phyloP scores from a whole-genome alignment of 2,113 vertebrate species.

The Chaetodon auriga region DNA sequence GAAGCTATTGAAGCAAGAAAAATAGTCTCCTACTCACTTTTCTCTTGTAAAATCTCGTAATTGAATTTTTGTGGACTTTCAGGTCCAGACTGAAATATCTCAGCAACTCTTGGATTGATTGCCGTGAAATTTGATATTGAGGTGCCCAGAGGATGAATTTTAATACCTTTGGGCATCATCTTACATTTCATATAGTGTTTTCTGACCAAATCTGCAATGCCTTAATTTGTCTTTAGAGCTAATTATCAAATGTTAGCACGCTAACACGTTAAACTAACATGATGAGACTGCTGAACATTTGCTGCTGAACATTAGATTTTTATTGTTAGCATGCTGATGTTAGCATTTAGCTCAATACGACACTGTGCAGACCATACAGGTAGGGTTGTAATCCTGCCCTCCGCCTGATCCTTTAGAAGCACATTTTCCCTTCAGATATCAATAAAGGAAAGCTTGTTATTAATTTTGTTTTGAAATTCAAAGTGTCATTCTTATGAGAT shows the following conservation, averaged over 20 bases:
- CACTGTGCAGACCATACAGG: not conserved
- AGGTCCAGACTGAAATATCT: not conserved
- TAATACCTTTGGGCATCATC: not conserved
- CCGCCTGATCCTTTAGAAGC: not conserved
- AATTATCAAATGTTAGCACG: not conserved
- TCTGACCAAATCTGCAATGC: not conserved
- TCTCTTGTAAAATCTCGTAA: not conserved
- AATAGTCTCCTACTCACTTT: not conserved
- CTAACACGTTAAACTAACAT: not conserved
- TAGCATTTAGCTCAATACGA: not conserved
- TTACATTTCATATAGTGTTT: not conserved
- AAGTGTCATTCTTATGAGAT: not conserved
- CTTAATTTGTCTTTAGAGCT: not conserved
- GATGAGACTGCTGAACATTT: not conserved
- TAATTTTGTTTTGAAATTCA: not conserved
- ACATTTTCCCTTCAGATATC: not conserved
- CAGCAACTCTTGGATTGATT: not conserved
- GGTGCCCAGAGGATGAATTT: not conserved
- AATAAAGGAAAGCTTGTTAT: not conserved
- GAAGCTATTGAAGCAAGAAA: conserved; percentile 3
- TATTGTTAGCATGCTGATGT: not conserved
- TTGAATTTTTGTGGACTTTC: not conserved
- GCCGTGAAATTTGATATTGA: not conserved
- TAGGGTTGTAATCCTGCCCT: not conserved
- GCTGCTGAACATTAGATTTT: not conserved